Base-by-base conservation (phyloP, 1,140 invertebrate species). In the Ceratoteleas bidentatus region DNA sequence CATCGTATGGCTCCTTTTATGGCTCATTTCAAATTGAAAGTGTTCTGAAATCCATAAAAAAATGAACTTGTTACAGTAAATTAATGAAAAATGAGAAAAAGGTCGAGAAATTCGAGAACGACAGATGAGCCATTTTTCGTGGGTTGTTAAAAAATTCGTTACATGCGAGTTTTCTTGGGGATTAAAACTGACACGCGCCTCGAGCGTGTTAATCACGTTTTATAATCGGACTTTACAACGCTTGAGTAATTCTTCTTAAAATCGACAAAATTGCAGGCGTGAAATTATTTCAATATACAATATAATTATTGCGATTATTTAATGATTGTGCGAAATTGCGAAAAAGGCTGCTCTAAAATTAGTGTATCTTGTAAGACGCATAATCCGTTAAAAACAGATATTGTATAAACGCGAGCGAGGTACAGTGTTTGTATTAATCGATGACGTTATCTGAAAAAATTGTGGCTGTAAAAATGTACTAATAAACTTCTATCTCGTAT, bases 21-120 rank as follows among this genome's bases (percentile, higher is more conserved):
- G 69, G 69, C 43, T 73, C 69, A 73, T 73, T 73, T 73, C 40
- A 49, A 56, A 73, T 56, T 73, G 56, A 64, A 73, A 60, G 60
- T 73, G 60, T 57, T 73, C 58, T 43, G 69, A 64, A 64, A 64
- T 64, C 58, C 58, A 73, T 73, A 73, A 73, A 73, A 47, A 56
- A 49, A 57, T 24, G 15, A 64, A 64, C 60, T 56, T 64, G 58
- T 73, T 73, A 73, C 34, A 73, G 34, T 7, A 54, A 62, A 56
- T 62, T 62, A 54, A 52, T 50, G 10, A 14, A 15, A 14, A 14
- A 14, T 6, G 47, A 49, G 9, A 49, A 49, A 60, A 58, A 58
- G n/a, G n/a, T n/a, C n/a, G n/a, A 57, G 38, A 14, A 61, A 50
- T 16, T 10, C 8, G 58, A 34, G 40, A 58, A 15, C 9, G 8